These are phyloP conservation scores for Semaprochilodus insignis DNA, from an alignment of 2,797 vertebrate species.

Conservation along the genomic window DNA sequence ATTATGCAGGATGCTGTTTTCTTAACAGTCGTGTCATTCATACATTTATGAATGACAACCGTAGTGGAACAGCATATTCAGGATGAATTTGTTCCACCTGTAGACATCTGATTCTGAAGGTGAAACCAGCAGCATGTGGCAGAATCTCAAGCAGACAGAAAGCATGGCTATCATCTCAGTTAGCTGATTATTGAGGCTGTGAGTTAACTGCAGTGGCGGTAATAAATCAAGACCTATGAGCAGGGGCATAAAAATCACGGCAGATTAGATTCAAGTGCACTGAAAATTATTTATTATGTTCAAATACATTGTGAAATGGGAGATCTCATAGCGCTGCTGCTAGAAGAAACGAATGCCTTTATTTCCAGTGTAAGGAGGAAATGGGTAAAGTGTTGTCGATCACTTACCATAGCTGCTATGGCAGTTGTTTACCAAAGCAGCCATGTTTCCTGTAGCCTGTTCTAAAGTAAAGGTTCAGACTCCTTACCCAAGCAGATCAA, in stretches of 20 bases:
- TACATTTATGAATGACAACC: conserved; percentile 24
- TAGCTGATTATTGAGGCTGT: conserved; percentile 52
- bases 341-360: conserved; percentile 59
- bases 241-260: conserved; percentile 55
- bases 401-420: neutral
- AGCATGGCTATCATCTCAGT: conserved; percentile 43
- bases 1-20: conserved; percentile 1
- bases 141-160: conserved; percentile 39
- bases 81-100: conserved; percentile 20
- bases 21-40: conserved; percentile 8
- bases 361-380: conserved; percentile 49
- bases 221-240: conserved; percentile 61
- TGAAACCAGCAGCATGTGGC: neutral
- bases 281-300: conserved; percentile 47
- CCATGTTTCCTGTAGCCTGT: neutral
- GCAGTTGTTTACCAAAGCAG: neutral
- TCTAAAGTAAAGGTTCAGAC: neutral
- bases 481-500: too few species aligned
- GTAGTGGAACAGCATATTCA: neutral
- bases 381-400: conserved; percentile 12
- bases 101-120: conserved; percentile 6
- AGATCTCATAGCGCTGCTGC: conserved; percentile 60
- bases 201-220: conserved; percentile 52
- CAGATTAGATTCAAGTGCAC: conserved; percentile 55
- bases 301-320: conserved; percentile 51